Conservation (phyloP, 1,140 invertebrate species). For the Zaprionus davidi region DNA sequence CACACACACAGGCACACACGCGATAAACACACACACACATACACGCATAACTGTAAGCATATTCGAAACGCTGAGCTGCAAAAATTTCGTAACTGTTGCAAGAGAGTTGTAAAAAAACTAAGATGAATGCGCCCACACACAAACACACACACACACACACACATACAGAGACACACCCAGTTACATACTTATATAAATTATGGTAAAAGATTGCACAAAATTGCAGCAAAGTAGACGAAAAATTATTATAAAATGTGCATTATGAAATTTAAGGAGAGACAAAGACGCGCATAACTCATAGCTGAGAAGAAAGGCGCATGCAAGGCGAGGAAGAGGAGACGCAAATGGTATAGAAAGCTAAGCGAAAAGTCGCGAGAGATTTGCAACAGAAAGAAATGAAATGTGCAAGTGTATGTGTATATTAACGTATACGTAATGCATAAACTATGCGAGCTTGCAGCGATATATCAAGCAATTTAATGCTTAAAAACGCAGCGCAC, state of each 20-base stretch:
- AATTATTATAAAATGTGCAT: slow-evolving; percentile 82
- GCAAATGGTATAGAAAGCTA: slow-evolving; percentile 4
- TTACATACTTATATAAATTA: slow-evolving; percentile 65
- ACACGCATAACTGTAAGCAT: slow-evolving; percentile 34
- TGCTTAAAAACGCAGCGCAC: slow-evolving; percentile 69
- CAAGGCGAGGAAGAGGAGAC: slow-evolving; percentile 21
- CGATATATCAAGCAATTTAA: slow-evolving; percentile 82
- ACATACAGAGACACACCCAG: neutral
- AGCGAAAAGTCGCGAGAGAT: slow-evolving; percentile 56
- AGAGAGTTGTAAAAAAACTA: slow-evolving; percentile 53
- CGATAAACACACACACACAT: slow-evolving; percentile 12
- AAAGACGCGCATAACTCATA: slow-evolving; percentile 77
- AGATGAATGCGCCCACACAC: slow-evolving; percentile 31
- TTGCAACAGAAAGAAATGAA: neutral
- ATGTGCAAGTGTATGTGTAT: neutral
- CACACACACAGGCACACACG: slow-evolving; percentile 25
- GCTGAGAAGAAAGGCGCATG: slow-evolving; percentile 18
- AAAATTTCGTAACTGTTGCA: slow-evolving; percentile 65
- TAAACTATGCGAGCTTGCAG: slow-evolving; percentile 19
- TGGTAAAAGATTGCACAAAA: slow-evolving; percentile 76
- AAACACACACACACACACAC: slow-evolving; percentile 5
- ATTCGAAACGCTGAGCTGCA: slow-evolving; percentile 56
- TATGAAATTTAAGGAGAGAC: slow-evolving; percentile 81
- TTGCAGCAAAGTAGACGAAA: slow-evolving; percentile 82
- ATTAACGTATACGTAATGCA: slow-evolving; percentile 4